phyloP scores from a whole-genome alignment of 23 tunicate species.

The Ciona savignyi region DNA sequence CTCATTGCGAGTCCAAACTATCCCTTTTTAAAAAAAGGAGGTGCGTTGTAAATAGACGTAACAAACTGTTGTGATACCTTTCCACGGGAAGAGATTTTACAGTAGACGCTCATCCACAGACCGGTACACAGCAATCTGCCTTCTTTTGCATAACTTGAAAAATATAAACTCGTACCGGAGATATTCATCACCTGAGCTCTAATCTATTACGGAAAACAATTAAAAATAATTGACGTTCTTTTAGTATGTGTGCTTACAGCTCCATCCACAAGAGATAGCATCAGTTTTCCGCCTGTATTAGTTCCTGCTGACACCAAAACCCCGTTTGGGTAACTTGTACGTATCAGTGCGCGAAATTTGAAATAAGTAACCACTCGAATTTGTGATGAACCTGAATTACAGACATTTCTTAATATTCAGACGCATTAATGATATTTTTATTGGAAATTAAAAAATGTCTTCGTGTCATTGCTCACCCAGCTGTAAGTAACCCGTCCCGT shows the following conservation, averaged over 20 bases:
- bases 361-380: not conserved
- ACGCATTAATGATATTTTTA: no score
- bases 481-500: conserved; percentile 5
- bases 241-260: not conserved
- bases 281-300: not conserved
- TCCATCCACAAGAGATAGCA: not conserved
- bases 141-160: not conserved
- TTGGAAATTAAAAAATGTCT: no score
- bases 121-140: conserved; percentile 11
- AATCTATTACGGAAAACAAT: no score
- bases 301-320: not conserved
- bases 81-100: not conserved
- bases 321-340: not conserved
- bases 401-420: no score
- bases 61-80: not conserved
- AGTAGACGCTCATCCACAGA: conserved; percentile 11
- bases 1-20: no score
- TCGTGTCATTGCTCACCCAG: no score
- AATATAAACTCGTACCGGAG: not conserved
- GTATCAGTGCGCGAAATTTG: not conserved
- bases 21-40: no score
- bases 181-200: not conserved
- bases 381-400: not conserved
- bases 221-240: no score
- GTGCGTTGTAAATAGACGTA: no score